Conservation (phyloP, 1,140 invertebrate species). For the Papilio aristodemus region DNA sequence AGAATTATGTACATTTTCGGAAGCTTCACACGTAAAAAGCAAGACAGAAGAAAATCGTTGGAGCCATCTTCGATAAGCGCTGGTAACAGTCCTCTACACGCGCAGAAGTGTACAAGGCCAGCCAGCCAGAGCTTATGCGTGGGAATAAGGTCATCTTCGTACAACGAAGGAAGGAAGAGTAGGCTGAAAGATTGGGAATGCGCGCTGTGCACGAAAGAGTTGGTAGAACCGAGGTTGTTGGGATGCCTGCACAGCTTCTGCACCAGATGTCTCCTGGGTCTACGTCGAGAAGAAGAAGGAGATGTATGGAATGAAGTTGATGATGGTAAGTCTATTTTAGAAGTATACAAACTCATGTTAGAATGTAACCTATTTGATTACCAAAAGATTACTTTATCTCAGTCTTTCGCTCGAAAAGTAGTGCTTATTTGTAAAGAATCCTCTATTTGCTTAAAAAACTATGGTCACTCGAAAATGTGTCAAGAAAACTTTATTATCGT, state of each 20-base stretch:
- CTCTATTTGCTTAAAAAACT: too few species aligned
- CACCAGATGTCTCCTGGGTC: constrained; percentile 77
- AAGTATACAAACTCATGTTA: too few species aligned
- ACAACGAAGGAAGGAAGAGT: constrained; percentile 45
- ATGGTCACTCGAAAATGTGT: too few species aligned
- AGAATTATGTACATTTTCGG: constrained; percentile 82
- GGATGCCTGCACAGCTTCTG: constrained; percentile 83
- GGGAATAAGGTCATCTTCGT: constrained; percentile 60
- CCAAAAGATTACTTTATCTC: too few species aligned
- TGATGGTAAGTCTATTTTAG: constrained; percentile 51
- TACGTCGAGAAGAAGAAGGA: constrained; percentile 65
- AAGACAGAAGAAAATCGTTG: constrained; percentile 74
- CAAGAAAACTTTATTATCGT: too few species aligned
- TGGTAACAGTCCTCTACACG: constrained; percentile 66
- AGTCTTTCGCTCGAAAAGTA: too few species aligned
- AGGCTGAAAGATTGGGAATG: constrained; percentile 73
- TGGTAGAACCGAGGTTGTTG: constrained; percentile 80
- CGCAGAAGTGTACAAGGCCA: constrained; percentile 48
- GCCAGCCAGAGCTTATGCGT: constrained; percentile 55
- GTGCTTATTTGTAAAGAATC: too few species aligned
- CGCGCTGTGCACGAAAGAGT: constrained; percentile 73
- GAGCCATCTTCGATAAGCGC: constrained; percentile 70
- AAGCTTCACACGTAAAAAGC: constrained; percentile 81
- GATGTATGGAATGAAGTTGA: constrained; percentile 69
- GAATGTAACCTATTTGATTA: too few species aligned